Base-by-base conservation (phyloP, 2,888 invertebrate species). In the Heteropelma amictum region DNA sequence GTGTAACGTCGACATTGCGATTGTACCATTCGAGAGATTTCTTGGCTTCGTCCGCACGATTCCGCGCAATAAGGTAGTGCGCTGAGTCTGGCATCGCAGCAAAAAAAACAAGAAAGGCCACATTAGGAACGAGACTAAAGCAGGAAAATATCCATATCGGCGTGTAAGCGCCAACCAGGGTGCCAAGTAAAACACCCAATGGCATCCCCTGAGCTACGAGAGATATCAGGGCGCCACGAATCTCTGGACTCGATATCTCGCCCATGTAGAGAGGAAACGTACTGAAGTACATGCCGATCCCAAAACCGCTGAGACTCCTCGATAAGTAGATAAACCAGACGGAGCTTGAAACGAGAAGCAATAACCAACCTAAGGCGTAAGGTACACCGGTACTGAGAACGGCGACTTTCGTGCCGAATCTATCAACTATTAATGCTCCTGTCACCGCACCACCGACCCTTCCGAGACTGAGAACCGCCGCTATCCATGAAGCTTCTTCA, bases 21-120 rank as follows among this genome's bases (percentile, higher is more conserved):
- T 80, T 75, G 61, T 85, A 86, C 80, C 80, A 85, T 47, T 61
- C 70, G 4, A 86, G 78, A 0, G 85, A 76, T n/a, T 58, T 70
- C 12, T 72, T 79, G 10, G 86, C 85, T 5, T 75, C 76, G 0
- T 81, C 75, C 10, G 69, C 21, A 12, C 69, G 67, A 14, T 77
- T 80, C 0, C 47, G 45, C 3, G 72, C 74, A 1, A 82, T 75
- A 3, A 84, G 64, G 63, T 85, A 78, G 45, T 88, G 80, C 1
- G 88, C 86, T 3, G 88, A 84, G 6, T 85, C 83, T 0, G 88
- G 88, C 7, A 88, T 67, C 0, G 80, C 63, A n/a, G 77, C 71
- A 53, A 88, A 84, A 1, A 82, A 28, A 3, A 51, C 19, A 2
- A 88, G 56, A 63, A 82, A 85, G 3, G 78, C 7, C 1, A 85